Evolutionary conservation across 2,113 vertebrate species (phyloP).

Genomic region (Bos indicus): DNA sequence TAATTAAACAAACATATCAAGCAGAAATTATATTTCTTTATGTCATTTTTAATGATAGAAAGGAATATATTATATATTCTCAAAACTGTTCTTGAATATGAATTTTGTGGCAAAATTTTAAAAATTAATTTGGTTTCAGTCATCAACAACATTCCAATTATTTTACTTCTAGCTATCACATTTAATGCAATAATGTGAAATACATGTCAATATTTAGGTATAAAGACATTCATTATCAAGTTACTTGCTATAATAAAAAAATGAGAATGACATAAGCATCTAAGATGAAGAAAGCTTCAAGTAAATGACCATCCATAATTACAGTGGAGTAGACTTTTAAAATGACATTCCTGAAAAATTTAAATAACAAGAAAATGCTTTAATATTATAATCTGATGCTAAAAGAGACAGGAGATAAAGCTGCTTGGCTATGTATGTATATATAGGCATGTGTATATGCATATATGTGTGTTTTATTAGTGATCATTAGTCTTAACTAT

Average conservation of each 20-base stretch:
- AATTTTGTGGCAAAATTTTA: not conserved
- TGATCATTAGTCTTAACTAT: not conserved
- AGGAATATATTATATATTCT: not conserved
- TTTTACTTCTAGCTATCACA: not conserved
- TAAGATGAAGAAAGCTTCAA: not conserved
- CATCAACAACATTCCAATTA: not conserved
- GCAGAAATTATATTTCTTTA: not conserved
- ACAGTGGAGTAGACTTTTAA: not conserved
- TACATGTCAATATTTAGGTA: not conserved
- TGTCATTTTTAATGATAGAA: not conserved
- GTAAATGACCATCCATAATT: not conserved
- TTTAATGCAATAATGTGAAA: not conserved
- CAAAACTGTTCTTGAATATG: not conserved
- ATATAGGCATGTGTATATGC: not conserved
- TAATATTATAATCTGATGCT: not conserved
- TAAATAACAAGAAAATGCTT: constrained; percentile 11
- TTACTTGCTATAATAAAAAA: not conserved
- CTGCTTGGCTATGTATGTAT: not conserved
- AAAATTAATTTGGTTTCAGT: not conserved
- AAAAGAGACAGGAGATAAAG: not conserved
- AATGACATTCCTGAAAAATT: not conserved
- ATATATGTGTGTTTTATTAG: not conserved
- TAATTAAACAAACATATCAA: not conserved
- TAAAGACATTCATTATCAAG: not conserved
- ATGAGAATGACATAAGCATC: not conserved